Conservation (phyloP, 2,113 vertebrate genomes). For the Corythoichthys haematopterus region DNA sequence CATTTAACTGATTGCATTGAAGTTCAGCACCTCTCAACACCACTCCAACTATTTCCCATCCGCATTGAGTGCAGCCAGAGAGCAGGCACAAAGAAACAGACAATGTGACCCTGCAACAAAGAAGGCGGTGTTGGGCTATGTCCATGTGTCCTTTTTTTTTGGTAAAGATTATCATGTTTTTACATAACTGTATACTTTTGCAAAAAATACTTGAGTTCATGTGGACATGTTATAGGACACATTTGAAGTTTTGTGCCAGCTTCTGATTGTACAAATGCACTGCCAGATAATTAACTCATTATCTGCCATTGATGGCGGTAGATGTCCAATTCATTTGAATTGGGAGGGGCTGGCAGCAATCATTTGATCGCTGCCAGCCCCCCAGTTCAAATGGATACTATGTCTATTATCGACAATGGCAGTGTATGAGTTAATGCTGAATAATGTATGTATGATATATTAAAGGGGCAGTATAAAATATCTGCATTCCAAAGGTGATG, state of each 20-base stretch:
- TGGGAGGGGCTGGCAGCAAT: no score
- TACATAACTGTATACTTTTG: no score
- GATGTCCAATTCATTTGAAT: no score
- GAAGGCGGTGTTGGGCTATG: constrained; percentile 9
- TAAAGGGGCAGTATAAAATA: constrained; percentile 1
- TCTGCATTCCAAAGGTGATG: background rate
- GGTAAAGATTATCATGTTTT: no score
- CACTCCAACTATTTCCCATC: constrained; percentile 60
- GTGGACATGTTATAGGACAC: constrained; percentile 27
- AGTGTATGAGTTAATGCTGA: no score
- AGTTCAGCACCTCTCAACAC: constrained; percentile 43
- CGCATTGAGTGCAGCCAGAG: constrained; percentile 55
- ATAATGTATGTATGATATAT: constrained; percentile 45
- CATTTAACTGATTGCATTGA: constrained; percentile 46
- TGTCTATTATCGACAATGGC: no score
- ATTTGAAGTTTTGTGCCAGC: constrained; percentile 51
- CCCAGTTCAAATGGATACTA: no score
- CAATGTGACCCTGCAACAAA: constrained; percentile 27
- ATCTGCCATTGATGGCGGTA: no score
- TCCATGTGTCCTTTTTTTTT: background rate
- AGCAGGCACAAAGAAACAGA: constrained; percentile 50
- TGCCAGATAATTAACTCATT: constrained; percentile 37
- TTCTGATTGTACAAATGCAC: constrained; percentile 61
- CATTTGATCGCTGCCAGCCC: no score
- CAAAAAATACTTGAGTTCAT: background rate